phyloP scores from a whole-genome alignment of 1,140 invertebrate genomes.

The Aporrectodea caliginosa region DNA sequence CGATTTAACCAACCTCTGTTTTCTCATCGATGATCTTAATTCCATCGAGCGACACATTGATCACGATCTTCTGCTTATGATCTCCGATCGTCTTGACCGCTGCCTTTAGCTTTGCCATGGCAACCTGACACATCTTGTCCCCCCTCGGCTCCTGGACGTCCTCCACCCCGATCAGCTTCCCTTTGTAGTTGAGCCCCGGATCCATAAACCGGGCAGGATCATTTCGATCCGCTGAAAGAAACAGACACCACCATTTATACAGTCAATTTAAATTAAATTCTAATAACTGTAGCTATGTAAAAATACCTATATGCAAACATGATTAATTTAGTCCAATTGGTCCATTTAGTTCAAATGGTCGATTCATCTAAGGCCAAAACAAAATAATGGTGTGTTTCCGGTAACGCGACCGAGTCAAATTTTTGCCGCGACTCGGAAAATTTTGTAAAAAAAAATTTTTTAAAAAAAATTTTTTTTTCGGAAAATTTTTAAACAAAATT shows the following conservation, averaged over 20 bases:
- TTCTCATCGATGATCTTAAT: conserved; percentile 89
- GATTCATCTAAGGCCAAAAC: neutral
- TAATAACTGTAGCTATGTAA: too few relatives aligned
- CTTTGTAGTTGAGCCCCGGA: conserved; percentile 89
- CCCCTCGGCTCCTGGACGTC: conserved; percentile 89
- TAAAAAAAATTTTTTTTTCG: too few relatives aligned
- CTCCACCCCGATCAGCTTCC: conserved; percentile 90
- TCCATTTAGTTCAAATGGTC: neutral
- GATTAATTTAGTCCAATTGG: neutral
- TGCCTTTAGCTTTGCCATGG: conserved; percentile 49
- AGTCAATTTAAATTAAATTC: neutral
- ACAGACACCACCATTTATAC: neutral
- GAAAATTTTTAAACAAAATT: too few relatives aligned
- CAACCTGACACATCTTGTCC: conserved; percentile 78
- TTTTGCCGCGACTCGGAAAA: too few relatives aligned
- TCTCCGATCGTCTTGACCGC: conserved; percentile 77
- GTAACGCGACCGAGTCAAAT: neutral
- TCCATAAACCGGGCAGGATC: conserved; percentile 74
- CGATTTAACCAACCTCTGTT: conserved; percentile 74
- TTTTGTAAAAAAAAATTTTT: too few relatives aligned
- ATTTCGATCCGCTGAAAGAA: neutral
- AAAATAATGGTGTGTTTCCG: neutral
- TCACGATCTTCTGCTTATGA: conserved; percentile 91
- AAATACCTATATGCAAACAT: neutral
- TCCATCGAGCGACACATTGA: conserved; percentile 94